Conservation (phyloP, 2,113 vertebrate genomes). For the Lasiurus borealis region DNA sequence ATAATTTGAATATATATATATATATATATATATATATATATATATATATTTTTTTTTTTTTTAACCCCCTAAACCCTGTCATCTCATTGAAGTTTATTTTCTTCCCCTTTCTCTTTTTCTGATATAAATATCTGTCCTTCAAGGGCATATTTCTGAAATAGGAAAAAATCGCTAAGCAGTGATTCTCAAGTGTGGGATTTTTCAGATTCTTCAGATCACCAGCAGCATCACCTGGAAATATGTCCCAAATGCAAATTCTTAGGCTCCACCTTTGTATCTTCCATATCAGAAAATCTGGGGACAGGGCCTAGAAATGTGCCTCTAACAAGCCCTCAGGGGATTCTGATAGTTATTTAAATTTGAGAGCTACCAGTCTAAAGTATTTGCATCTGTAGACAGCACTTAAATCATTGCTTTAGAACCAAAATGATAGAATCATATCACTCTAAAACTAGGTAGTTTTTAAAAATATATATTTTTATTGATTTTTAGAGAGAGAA, state of each 20-base stretch:
- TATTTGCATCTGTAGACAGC: conserved; percentile 6
- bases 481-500: too few relatives aligned
- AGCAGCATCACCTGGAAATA: not conserved
- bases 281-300: conserved; percentile 19
- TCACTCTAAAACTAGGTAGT: conserved; percentile 34
- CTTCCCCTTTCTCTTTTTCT: not conserved
- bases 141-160: conserved; percentile 18
- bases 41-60: too few relatives aligned
- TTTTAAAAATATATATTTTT: too few relatives aligned
- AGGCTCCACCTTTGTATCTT: not conserved
- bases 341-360: not conserved
- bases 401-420: conserved; percentile 79
- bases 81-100: not conserved
- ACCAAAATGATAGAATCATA: conserved; percentile 61
- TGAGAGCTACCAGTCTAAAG: not conserved
- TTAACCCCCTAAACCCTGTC: not conserved
- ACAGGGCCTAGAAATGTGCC: conserved; percentile 7
- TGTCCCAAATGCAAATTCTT: conserved; percentile 16
- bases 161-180: conserved; percentile 17
- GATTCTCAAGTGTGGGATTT: conserved; percentile 5
- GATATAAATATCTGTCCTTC: conserved; percentile 12
- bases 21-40: too few relatives aligned
- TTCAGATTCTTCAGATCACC: not conserved
- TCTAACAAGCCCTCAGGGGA: conserved; percentile 32
- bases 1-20: not conserved